Percentiles rank a stretch among this genome's conserved stretches.
Conservation (phyloP, 2,888 invertebrate genomes). For the Callinectes sapidus region DNA sequence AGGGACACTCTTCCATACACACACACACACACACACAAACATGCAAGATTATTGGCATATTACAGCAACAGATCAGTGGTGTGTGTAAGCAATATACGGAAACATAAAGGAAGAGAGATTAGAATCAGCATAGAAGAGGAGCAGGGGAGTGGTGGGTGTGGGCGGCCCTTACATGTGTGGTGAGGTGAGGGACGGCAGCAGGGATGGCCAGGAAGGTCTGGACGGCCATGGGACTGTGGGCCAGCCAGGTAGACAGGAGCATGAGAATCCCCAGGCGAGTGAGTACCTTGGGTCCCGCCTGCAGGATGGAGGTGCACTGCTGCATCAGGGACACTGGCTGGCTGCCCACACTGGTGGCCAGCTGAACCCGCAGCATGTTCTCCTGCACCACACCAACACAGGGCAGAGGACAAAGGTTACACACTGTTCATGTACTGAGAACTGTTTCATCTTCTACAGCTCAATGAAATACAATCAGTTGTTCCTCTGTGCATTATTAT, state of each 20-base stretch:
- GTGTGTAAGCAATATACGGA: too few relatives aligned
- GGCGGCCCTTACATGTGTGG: slow-evolving; percentile 78
- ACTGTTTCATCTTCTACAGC: too few relatives aligned
- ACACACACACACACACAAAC: neutral
- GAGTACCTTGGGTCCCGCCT: slow-evolving; percentile 82
- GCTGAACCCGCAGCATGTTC: slow-evolving; percentile 90
- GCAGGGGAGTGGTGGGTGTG: neutral
- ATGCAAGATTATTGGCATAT: too few relatives aligned
- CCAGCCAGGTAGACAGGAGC: slow-evolving; percentile 85
- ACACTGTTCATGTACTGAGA: too few relatives aligned
- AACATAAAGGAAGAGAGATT: too few relatives aligned
- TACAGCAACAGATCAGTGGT: too few relatives aligned
- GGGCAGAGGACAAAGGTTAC: neutral
- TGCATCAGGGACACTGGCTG: slow-evolving; percentile 92
- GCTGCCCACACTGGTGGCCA: slow-evolving; percentile 89
- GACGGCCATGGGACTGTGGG: slow-evolving; percentile 89
- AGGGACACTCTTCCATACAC: neutral
- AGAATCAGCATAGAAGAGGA: too few relatives aligned
- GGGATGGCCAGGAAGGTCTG: slow-evolving; percentile 87
- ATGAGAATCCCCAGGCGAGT: slow-evolving; percentile 90
- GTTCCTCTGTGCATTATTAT: too few relatives aligned
- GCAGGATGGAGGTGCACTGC: slow-evolving; percentile 89
- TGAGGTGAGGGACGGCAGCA: slow-evolving; percentile 89
- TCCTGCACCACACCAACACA: slow-evolving; percentile 48
- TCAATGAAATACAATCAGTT: too few relatives aligned